These are phyloP conservation scores for Drosophila recens DNA, from an alignment of 2,888 invertebrate species.

Conservation along the genomic window DNA sequence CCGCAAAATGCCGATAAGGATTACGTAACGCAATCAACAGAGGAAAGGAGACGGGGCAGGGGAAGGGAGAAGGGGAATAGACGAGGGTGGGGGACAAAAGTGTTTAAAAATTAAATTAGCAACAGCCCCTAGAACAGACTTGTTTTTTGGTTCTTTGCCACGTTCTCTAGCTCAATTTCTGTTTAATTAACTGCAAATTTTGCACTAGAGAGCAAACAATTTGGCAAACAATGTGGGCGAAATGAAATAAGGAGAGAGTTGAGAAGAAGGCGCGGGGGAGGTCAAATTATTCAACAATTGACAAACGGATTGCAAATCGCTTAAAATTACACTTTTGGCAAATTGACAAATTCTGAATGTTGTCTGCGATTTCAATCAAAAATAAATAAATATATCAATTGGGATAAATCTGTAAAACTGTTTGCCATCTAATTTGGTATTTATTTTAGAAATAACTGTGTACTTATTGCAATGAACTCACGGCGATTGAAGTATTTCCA, in stretches of 20 bases:
- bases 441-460: not conserved
- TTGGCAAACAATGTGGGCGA: conserved; percentile 37
- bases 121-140: conserved; percentile 20
- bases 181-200: conserved; percentile 55
- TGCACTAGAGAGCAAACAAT: conserved; percentile 38
- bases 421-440: conserved; percentile 4
- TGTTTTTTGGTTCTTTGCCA: conserved; percentile 2
- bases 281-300: conserved; percentile 51
- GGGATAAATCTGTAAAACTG: conserved; percentile 9
- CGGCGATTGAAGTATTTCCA: not conserved
- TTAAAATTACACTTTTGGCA: conserved; percentile 49
- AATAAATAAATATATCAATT: conserved; percentile 41
- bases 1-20: conserved; percentile 53
- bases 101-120: conserved; percentile 47
- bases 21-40: conserved; percentile 51
- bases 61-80: too few relatives aligned
- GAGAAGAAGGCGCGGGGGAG: too few relatives aligned
- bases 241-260: too few relatives aligned
- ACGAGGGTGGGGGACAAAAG: conserved; percentile 6
- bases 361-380: conserved; percentile 64
- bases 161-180: conserved; percentile 9
- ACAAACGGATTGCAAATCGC: conserved; percentile 39
- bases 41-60: too few relatives aligned
- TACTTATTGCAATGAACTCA: not conserved
- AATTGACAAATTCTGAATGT: conserved; percentile 49